Conservation (phyloP, 2,113 vertebrate genomes). For the Rana temporaria region DNA sequence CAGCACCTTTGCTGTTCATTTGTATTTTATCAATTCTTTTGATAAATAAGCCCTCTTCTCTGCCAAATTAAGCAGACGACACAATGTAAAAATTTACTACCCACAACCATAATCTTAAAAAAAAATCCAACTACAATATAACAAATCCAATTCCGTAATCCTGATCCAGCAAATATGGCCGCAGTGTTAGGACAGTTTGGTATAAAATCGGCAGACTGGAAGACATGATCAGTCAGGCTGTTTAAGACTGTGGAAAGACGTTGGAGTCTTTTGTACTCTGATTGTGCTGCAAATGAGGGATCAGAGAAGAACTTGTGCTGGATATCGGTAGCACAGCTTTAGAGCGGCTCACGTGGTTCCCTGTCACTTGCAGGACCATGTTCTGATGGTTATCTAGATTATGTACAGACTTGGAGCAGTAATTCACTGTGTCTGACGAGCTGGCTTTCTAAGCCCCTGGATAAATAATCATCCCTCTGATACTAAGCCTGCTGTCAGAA, state of each 20-base stretch:
- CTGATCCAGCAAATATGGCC: no score
- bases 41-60: no score
- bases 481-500: slow-evolving; percentile 59
- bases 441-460: slow-evolving; percentile 61
- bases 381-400: slow-evolving; percentile 66
- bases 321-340: slow-evolving; percentile 7
- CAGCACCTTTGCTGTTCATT: no score
- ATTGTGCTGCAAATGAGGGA: slow-evolving; percentile 44
- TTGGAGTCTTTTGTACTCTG: slow-evolving; percentile 15
- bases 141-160: no score
- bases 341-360: slow-evolving; percentile 40
- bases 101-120: background rate
- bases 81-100: no score
- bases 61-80: no score
- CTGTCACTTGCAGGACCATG: slow-evolving; percentile 46
- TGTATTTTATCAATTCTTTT: no score
- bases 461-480: slow-evolving; percentile 58
- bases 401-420: slow-evolving; percentile 59
- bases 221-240: no score
- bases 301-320: slow-evolving; percentile 20
- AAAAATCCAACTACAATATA: background rate
- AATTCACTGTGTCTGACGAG: slow-evolving; percentile 62
- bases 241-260: background rate
- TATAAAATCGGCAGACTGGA: no score
- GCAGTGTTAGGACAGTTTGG: no score